phyloP scores from a whole-genome alignment of 64 coral and sea anemone genomes.

The Montipora efflorescens region DNA sequence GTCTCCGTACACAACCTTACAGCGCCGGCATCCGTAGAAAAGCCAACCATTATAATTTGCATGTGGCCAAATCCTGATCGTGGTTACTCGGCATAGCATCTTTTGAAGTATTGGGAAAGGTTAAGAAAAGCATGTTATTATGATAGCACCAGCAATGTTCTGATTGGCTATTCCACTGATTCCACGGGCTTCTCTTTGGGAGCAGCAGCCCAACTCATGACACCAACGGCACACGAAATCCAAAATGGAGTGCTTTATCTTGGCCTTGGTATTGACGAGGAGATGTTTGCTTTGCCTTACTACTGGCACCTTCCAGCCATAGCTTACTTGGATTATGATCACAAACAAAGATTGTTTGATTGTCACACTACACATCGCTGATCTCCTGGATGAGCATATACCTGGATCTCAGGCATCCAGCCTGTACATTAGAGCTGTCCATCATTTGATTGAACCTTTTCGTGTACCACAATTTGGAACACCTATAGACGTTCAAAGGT shows the following conservation, averaged over 20 bases:
- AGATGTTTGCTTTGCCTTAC: slow-evolving; percentile 33
- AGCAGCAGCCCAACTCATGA: neutral
- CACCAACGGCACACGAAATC: neutral
- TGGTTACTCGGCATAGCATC: slow-evolving; percentile 25
- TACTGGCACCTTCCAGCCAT: slow-evolving; percentile 71
- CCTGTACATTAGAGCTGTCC: slow-evolving; percentile 46
- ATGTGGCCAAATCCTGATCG: slow-evolving; percentile 35
- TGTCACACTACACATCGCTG: slow-evolving; percentile 17
- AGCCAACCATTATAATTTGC: slow-evolving; percentile 43
- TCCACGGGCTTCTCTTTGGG: neutral
- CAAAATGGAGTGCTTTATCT: neutral
- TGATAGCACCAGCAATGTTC: neutral
- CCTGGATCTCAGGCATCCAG: slow-evolving; percentile 67
- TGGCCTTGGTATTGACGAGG: neutral
- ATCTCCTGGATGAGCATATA: slow-evolving; percentile 58
- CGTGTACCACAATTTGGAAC: slow-evolving; percentile 1
- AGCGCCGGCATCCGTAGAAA: slow-evolving; percentile 32
- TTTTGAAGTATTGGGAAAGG: neutral
- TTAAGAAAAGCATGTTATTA: slow-evolving; percentile 16
- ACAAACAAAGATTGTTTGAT: slow-evolving; percentile 64
- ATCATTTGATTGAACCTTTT: slow-evolving; percentile 10
- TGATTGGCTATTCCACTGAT: slow-evolving; percentile 14
- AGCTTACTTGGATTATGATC: slow-evolving; percentile 62
- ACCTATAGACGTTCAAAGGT: slow-evolving; percentile 29
- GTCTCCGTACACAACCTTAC: slow-evolving; percentile 67